Evolutionary conservation across 2,797 vertebrate species (phyloP).

Genomic region (Naso thynnoides): DNA sequence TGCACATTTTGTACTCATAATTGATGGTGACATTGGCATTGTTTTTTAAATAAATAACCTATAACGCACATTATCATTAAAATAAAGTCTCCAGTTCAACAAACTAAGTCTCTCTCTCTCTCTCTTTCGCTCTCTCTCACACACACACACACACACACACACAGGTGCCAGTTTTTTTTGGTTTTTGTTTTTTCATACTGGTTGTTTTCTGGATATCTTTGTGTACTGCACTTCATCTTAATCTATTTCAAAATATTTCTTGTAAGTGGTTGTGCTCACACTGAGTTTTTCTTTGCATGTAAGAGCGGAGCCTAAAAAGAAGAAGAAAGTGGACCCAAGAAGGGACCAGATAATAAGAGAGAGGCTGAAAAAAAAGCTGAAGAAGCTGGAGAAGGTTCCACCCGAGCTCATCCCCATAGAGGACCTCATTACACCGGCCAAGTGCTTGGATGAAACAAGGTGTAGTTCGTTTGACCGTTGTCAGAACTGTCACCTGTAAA

Average conservation of each 20-base stretch:
- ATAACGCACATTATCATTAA: no score
- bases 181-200: no score
- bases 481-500: neutral
- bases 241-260: neutral
- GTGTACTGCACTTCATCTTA: no score
- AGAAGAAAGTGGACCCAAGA: constrained; percentile 92
- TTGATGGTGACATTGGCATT: no score
- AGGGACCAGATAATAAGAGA: constrained; percentile 89
- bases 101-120: no score
- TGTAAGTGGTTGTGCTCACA: constrained; percentile 6
- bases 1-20: no score
- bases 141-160: no score
- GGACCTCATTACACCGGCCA: constrained; percentile 87
- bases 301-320: constrained; percentile 94
- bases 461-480: constrained; percentile 53
- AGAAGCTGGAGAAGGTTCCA: constrained; percentile 88
- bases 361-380: constrained; percentile 92
- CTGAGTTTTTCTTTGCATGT: constrained; percentile 33
- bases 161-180: no score
- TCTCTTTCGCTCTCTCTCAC: no score
- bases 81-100: no score
- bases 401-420: constrained; percentile 95
- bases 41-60: no score
- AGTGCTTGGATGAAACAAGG: constrained; percentile 88
- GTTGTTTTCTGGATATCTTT: no score